Evolutionary conservation across 1,140 invertebrate genomes (phyloP), one percentile per base, ranked within the genome.

Genomic region (Mactra quadrangularis): DNA sequence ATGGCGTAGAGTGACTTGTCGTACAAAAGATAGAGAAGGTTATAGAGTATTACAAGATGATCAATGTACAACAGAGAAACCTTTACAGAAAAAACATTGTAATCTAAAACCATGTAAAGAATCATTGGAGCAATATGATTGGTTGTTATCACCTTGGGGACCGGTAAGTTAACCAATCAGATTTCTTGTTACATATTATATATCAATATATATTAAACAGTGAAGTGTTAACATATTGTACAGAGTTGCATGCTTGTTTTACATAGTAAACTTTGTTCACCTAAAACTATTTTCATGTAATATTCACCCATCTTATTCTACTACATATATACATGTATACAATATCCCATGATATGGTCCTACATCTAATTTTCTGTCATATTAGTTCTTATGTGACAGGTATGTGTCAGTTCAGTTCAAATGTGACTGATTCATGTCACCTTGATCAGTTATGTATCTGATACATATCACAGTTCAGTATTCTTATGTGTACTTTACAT

Each of bases 1-100:
- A 90, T 93, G 90, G 33, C 93, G 96, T 22, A 93, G 93, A 78
- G 90, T 97, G 22, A 94, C 94, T 82, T 97, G 96, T 87, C 90
- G 94, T 17, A 93, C 93, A 45, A 87, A 89, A 70, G 35, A 84
- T 9, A 38, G 33, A 15, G 62, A 70, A n/a, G 66, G 74, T 4
- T 50, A 60, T 27, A 60, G 59, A 35, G 53, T 76, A 33, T 33
- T 83, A 17, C 57, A 82, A 22, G 83, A 84, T 33, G 41, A 68
- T 38, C 45, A 70, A 47, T 88, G 87, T 82, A 22, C 35, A n/a
- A 38, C 41, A 33, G 45, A 79, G 6, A 77, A 78, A 35, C 87
- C 87, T 0, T 62, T 71, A 33, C 29, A 70, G 41, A 72, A 76
- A 50, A 33, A 60, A 29, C 19, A 66, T 13, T 90, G 89, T 57